phyloP scores from a whole-genome alignment of 2,888 invertebrate genomes.

The Oxyteleia sp. region DNA sequence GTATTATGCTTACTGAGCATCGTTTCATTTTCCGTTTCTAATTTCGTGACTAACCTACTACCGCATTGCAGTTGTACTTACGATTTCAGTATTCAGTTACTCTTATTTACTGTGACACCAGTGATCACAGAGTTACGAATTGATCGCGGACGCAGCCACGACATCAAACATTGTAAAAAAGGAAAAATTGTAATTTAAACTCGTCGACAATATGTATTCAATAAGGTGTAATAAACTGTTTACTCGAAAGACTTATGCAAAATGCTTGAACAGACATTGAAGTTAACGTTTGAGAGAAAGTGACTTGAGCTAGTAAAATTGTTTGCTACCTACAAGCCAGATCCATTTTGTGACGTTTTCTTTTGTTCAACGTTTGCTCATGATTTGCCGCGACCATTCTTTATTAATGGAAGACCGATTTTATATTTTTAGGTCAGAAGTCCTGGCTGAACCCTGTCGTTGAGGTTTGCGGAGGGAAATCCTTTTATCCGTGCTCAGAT shows the following conservation, averaged over 20 bases:
- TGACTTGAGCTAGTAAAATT: too few relatives aligned
- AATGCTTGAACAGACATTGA: too few relatives aligned
- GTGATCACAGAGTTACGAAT: too few relatives aligned
- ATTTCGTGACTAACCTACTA: too few relatives aligned
- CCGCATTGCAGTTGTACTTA: conserved; percentile 62
- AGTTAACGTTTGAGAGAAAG: too few relatives aligned
- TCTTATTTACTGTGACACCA: too few relatives aligned
- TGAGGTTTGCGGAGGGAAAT: conserved; percentile 32
- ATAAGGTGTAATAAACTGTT: conserved; percentile 59
- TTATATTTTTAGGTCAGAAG: conserved; percentile 57
- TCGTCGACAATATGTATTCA: conserved; percentile 63
- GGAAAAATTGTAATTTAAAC: conserved; percentile 44
- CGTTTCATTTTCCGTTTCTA: not conserved
- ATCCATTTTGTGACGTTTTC: too few relatives aligned
- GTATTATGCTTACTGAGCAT: not conserved
- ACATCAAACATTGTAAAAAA: conserved; percentile 23
- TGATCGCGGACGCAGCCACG: not conserved
- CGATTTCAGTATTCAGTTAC: conserved; percentile 44
- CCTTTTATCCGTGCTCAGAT: conserved; percentile 73
- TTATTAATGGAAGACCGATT: conserved; percentile 6
- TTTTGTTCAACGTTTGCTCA: too few relatives aligned
- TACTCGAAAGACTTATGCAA: too few relatives aligned
- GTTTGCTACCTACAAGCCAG: too few relatives aligned
- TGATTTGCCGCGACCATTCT: too few relatives aligned
- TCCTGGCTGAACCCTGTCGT: not conserved